Evolutionary conservation across 1,140 invertebrate genomes (phyloP), one percentile per base, ranked within the genome.

Genomic region (Andrena cerasifolii): DNA sequence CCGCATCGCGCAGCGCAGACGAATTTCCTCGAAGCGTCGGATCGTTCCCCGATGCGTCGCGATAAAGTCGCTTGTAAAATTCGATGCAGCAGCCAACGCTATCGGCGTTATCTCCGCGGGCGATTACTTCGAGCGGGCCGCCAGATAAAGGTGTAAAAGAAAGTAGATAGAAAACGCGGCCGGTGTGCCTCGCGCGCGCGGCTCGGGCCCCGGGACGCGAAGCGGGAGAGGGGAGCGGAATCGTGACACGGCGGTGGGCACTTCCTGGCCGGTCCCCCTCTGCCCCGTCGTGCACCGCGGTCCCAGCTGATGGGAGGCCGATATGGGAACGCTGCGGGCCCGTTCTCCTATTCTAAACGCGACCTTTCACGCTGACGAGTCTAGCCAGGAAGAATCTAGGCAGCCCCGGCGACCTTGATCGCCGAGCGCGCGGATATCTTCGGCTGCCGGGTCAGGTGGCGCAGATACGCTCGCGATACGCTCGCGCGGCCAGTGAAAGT

Each of bases 351-450:
- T n/a, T n/a, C n/a, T n/a, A 10, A 40, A 40, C 36, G 36, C 10
- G 36, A 40, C 36, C 36, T 40, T 40, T 40, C 36, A 40, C n/a
- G n/a, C n/a, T n/a, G n/a, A n/a, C n/a, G 36, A 33, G 26, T 18
- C 16, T 1, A 6, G 0, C 3, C 0, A 51, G 24, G 40, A 56
- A 63, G 65, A 59, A 68, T 70, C 72, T 70, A 74, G 54, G n/a
- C n/a, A n/a, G 36, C 43, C 54, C 16, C 53, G 61, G 45, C 62
- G 80, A 82, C 74, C 81, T 82, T 81, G 79, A 86, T 87, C 84
- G 75, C 77, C 77, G 54, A 62, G 85, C 78, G 81, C 81, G 71
- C 80, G 71, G 73, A 66, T 82, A 79, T 83, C 65, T 74, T 54
- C 24, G 28, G 24, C 33, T 16, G 79, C 61, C 79, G 54, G 82